Percentiles rank a stretch among this genome's conserved stretches.
These are phyloP conservation scores for Cerastoderma edule DNA, from an alignment of 2,888 invertebrate genomes.

Conservation along the genomic window DNA sequence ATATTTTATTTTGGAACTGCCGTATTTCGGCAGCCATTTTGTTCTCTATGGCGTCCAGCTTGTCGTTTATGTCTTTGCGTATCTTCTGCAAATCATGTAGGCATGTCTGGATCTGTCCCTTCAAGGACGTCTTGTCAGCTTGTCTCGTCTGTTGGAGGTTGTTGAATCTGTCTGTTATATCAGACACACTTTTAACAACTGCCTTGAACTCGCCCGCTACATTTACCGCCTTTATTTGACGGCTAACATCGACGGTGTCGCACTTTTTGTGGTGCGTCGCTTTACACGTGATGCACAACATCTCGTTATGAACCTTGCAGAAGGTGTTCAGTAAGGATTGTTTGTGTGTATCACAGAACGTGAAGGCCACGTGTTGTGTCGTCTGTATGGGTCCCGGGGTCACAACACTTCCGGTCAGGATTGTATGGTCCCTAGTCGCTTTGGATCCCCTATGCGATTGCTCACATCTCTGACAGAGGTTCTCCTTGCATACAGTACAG, in stretches of 20 bases:
- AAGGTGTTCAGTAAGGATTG: not conserved
- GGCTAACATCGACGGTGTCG: not conserved
- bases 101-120: not conserved
- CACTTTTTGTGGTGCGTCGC: not conserved
- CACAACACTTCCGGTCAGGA: not conserved
- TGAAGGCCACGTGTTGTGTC: not conserved
- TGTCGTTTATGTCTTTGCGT: not conserved
- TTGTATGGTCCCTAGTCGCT: not conserved
- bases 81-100: not conserved
- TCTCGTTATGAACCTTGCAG: not conserved
- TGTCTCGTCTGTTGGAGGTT: not conserved
- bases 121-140: not conserved
- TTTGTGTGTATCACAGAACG: not conserved
- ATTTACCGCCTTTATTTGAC: not conserved
- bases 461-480: not conserved
- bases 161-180: not conserved
- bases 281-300: not conserved
- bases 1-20: not conserved
- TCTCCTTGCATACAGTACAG: not conserved
- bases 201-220: not conserved
- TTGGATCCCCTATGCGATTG: not conserved
- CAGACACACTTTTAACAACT: not conserved
- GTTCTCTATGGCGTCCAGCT: not conserved
- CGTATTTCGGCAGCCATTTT: not conserved
- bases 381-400: not conserved